These are phyloP conservation scores for Gymnarchus niloticus DNA, from an alignment of 2,113 vertebrate genomes.

Conservation along the genomic window DNA sequence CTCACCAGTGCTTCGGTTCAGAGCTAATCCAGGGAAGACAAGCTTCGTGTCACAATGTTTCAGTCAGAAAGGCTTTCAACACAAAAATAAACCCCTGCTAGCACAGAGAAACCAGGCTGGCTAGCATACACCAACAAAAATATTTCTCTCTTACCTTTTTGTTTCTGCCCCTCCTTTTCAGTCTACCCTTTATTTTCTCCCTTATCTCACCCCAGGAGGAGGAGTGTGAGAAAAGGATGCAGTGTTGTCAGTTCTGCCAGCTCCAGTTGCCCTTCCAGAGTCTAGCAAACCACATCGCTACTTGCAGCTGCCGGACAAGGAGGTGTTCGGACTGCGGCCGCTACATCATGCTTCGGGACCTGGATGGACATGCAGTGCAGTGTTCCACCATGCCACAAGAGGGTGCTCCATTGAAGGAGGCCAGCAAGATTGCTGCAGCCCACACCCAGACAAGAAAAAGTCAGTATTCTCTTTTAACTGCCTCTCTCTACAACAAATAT, in stretches of 20 bases:
- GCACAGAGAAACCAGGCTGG: not conserved
- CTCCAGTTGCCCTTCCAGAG: conserved; percentile 50
- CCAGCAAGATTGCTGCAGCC: not conserved
- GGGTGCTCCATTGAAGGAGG: not conserved
- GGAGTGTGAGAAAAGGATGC: conserved; percentile 48
- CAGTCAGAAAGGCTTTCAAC: not conserved
- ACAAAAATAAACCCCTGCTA: not conserved
- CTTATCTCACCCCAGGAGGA: conserved; percentile 45
- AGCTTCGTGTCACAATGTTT: not conserved
- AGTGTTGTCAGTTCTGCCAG: conserved; percentile 64
- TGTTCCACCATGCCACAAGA: conserved; percentile 34
- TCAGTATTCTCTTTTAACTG: not conserved
- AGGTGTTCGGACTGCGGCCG: conserved; percentile 57
- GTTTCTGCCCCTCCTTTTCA: too few species aligned
- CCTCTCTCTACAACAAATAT: not conserved
- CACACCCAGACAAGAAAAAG: not conserved
- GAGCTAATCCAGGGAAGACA: too few species aligned
- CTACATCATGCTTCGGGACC: conserved; percentile 52
- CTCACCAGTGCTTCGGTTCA: too few species aligned
- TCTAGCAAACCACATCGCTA: conserved; percentile 52
- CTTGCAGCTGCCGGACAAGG: conserved; percentile 61
- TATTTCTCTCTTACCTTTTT: not conserved
- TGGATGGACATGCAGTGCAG: conserved; percentile 41
- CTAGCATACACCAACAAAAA: not conserved
- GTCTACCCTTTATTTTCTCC: not conserved